Conservation (phyloP, 92 coral and sea anemone species). For the Micromussa lordhowensis region DNA sequence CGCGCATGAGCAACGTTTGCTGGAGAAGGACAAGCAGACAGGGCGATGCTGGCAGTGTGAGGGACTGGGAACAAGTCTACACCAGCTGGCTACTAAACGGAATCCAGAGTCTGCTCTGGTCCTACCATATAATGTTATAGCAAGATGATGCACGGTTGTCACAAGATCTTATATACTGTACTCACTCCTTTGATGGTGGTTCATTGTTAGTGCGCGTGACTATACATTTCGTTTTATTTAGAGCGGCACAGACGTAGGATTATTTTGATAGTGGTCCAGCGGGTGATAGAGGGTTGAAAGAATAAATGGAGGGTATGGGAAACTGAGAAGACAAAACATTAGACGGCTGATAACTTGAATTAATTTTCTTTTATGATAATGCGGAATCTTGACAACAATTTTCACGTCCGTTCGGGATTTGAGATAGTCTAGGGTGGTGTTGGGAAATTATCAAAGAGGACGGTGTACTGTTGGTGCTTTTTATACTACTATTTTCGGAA, state of each 20-base stretch:
- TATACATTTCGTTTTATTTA: neutral
- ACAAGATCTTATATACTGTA: too few species aligned
- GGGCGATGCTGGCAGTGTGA: slow-evolving; percentile 92
- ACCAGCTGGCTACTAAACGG: neutral
- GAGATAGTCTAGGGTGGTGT: too few species aligned
- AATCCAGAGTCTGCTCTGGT: neutral
- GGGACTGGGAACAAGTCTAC: slow-evolving; percentile 36
- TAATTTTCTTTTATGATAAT: too few species aligned
- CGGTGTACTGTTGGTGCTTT: too few species aligned
- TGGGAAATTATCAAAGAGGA: too few species aligned
- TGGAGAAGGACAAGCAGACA: slow-evolving; percentile 89
- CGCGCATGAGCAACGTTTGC: slow-evolving; percentile 88
- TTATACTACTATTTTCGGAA: too few species aligned
- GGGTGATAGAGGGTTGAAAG: neutral
- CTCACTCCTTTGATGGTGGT: too few species aligned
- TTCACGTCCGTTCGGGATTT: too few species aligned
- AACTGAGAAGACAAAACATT: neutral
- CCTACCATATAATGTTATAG: neutral
- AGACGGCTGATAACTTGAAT: neutral
- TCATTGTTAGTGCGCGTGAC: neutral
- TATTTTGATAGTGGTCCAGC: neutral
- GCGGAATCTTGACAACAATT: too few species aligned
- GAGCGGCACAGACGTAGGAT: neutral
- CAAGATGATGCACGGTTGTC: neutral
- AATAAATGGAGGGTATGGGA: neutral